Evolutionary conservation across 2,113 vertebrate genomes (phyloP).

Genomic region (Desmodus rotundus): DNA sequence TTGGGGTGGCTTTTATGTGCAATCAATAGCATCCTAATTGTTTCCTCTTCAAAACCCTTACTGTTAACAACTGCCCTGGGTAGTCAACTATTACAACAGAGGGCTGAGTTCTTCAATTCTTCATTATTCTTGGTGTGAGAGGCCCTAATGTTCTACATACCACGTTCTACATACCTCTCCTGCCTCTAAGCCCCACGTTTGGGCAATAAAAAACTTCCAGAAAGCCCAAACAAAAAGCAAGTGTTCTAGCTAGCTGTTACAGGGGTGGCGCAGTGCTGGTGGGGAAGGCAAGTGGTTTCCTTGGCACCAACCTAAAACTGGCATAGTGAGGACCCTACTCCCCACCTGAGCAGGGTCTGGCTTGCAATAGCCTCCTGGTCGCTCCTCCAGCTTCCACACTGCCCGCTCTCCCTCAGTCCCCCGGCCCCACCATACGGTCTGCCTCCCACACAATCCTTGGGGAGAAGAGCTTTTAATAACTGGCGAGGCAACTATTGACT

Average conservation of each 20-base stretch:
- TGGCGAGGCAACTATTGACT: conserved; percentile 53
- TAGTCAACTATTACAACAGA: not conserved
- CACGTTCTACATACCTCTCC: not conserved
- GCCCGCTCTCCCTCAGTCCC: not conserved
- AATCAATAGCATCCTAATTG: not conserved
- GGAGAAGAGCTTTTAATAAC: conserved; percentile 56
- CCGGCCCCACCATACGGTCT: not conserved
- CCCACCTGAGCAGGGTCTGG: not conserved
- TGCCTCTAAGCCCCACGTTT: not conserved
- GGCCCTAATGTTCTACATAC: not conserved
- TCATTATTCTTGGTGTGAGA: not conserved
- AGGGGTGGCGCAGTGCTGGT: not conserved
- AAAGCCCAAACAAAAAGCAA: not conserved
- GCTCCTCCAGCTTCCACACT: not conserved
- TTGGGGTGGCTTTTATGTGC: not conserved
- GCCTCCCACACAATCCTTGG: conserved; percentile 33
- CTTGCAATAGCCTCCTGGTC: not conserved
- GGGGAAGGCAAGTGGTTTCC: not conserved
- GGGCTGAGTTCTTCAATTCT: not conserved
- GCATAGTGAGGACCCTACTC: not conserved
- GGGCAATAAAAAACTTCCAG: not conserved
- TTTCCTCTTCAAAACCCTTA: conserved; percentile 17
- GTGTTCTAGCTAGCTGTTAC: not conserved
- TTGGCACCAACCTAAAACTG: not conserved
- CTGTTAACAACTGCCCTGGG: not conserved